phyloP scores from a whole-genome alignment of 1,140 invertebrate genomes.

The Drosophila repleta region DNA sequence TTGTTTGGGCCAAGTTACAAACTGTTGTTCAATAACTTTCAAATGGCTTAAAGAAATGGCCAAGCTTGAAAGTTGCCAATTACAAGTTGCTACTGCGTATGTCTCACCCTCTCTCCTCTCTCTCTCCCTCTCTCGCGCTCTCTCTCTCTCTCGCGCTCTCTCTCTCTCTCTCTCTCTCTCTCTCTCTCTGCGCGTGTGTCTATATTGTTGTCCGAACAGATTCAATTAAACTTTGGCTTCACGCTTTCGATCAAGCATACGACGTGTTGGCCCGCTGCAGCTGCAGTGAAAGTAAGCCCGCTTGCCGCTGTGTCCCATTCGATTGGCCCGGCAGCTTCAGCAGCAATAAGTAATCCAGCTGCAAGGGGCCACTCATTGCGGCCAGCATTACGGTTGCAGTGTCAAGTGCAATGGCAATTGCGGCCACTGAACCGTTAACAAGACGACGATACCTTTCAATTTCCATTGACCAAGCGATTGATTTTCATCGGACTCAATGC shows the following conservation, averaged over 20 bases:
- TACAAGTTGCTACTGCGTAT: conserved; percentile 28
- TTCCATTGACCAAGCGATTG: conserved; percentile 35
- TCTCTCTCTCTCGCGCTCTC: not conserved
- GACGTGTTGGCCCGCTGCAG: conserved; percentile 35
- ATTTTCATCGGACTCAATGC: conserved; percentile 25
- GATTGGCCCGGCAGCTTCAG: conserved; percentile 38
- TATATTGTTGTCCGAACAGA: conserved; percentile 37
- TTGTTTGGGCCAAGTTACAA: conserved; percentile 26
- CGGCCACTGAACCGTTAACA: conserved; percentile 61
- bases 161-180: too few relatives aligned
- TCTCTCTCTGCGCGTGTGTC: conserved; percentile 18
- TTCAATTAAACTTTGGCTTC: conserved; percentile 80
- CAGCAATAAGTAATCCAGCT: conserved; percentile 44
- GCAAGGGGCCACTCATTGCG: conserved; percentile 9
- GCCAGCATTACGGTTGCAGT: conserved; percentile 32
- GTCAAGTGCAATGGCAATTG: conserved; percentile 62
- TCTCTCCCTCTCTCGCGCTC: too few relatives aligned
- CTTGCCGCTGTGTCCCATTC: conserved; percentile 15
- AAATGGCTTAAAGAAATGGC: conserved; percentile 52
- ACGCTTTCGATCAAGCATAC: conserved; percentile 71
- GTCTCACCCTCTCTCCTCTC: not conserved
- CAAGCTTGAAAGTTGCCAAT: conserved; percentile 78
- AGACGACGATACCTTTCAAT: conserved; percentile 40
- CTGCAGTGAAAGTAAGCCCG: conserved; percentile 64
- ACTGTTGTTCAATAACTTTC: conserved; percentile 74